Base-by-base conservation (phyloP, 2,113 vertebrate species). In the Poicephalus meyeri region DNA sequence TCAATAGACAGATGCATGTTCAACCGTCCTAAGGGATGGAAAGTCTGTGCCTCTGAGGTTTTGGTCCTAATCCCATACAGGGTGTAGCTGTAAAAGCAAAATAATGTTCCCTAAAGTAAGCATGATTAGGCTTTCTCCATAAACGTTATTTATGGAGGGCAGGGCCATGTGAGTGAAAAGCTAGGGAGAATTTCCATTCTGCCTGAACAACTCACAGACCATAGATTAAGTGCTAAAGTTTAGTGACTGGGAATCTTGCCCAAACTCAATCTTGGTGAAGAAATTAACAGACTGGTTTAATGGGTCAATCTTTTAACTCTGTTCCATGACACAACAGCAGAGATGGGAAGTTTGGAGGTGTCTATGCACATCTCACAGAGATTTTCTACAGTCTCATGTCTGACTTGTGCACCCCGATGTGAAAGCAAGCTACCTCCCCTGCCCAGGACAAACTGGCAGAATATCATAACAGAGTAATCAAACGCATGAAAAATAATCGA, bases 1-100 rank as follows among this genome's bases (percentile, higher is more conserved):
- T 80, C 29, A 19, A 13, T 1, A 87, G 49, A 41, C 0, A 2
- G 65, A 78, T 0, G 2, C 39, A 35, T 2, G 7, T 79, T 69
- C 3, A 18, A 28, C 39, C 37, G 33, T 50, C 80, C 71, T 17
- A 14, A 55, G 83, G 60, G 13, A 65, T n/a, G 55, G 82, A 85
- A 93, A 81, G 11, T 56, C 46, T 90, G 60, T 0, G 3, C 63
- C 52, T 83, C 46, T 39, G 68, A 76, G 85, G 79, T 71, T 95
- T 96, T 88, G 89, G 89, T 96, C 44, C 9, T 33, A 16, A 7
- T 77, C 58, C 93, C 71, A 19, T 5, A 14, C 33, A 86, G 96
- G 91, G 94, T 70, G 91, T 94, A 77, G 42, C 63, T 72, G 26
- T 58, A 85, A 93, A 94, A 93, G 76, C 42, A 96, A 93, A 94